These are phyloP conservation scores for Merodon equestris DNA, from an alignment of 2,888 invertebrate species.

Conservation along the genomic window DNA sequence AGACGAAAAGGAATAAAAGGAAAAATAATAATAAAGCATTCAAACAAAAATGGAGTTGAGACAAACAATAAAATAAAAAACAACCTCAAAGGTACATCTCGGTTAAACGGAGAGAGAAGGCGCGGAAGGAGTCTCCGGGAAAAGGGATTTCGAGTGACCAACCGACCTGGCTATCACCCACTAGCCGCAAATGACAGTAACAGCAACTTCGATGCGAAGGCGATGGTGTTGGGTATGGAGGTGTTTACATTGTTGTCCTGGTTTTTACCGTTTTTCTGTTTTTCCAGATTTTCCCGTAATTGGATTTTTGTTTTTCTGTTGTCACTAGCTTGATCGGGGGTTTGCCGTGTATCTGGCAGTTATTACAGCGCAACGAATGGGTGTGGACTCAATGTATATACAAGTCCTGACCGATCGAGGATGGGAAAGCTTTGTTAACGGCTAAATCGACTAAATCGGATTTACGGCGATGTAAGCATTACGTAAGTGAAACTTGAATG, in stretches of 20 bases:
- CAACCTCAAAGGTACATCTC: constrained; percentile 37
- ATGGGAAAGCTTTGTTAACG: too few species aligned
- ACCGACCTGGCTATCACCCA: too few species aligned
- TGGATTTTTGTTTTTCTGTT: constrained; percentile 38
- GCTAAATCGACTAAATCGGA: too few species aligned
- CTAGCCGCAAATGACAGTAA: constrained; percentile 25
- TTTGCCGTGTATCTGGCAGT: too few species aligned
- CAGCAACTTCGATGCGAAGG: constrained; percentile 15
- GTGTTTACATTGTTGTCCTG: constrained; percentile 51
- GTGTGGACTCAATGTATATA: too few species aligned
- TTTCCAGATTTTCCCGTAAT: constrained; percentile 31
- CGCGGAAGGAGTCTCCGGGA: constrained; percentile 2
- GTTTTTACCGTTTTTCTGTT: too few species aligned
- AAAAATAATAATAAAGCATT: constrained; percentile 53
- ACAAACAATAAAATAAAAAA: constrained; percentile 41
- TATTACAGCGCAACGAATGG: too few species aligned
- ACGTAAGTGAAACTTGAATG: too few species aligned
- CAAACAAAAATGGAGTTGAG: constrained; percentile 33
- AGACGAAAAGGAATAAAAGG: too few species aligned
- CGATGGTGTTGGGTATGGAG: constrained; percentile 20
- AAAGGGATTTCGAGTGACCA: constrained; percentile 28
- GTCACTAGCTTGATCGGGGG: constrained; percentile 12
- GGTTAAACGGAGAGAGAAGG: constrained; percentile 4
- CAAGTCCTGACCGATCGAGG: constrained; percentile 7
- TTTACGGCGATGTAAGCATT: too few species aligned